Evolutionary conservation across 2,797 vertebrate species (phyloP), one percentile per base, ranked within the genome.

Genomic region (Peromyscus nudipes): DNA sequence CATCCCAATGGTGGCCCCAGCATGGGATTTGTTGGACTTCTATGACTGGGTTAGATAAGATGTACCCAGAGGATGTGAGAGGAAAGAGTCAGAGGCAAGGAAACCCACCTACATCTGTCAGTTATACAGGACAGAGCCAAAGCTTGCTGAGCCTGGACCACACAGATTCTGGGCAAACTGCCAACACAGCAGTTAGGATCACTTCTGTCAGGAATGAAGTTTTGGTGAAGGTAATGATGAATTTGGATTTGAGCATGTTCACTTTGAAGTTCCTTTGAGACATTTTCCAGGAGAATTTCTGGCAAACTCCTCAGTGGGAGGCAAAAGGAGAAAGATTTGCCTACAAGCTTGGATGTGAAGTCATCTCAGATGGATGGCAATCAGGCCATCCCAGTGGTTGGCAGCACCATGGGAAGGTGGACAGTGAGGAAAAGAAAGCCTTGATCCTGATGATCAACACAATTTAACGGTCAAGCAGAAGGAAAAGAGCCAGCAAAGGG

Each of bases 181-280:
- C 75, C 60, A 25, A 62, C 25, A 11, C 31, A 40, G 25, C 31
- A 27, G 17, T 92, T n/a, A 40, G 29, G 21, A 40, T 90, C 52
- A 57, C 4, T 64, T 14, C 21, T 6, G 6, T 17, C 4, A 4
- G 7, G 1, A 90, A 75, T 25, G 2, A 0, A 14, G 10, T 57
- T 83, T 94, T 4, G 7, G 21, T 85, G 23, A 93, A 87, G 46
- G 75, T 37, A 73, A 12, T 79, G 16, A 64, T 90, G 75, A 69
- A 29, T 85, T 86, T 95, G 52, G 16, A 93, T 90, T 81, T 60
- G 46, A 40, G 64, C 25, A 52, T 37, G 29, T 34, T 85, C 27
- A 52, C 62, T 96, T 94, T 88, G 84, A 87, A 89, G 37, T 91
- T 94, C 17, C 77, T 81, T 76, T 89, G 57, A 60, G 37, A 55